Conservation (phyloP, 1,140 invertebrate species). For the Ylistrum balloti region DNA sequence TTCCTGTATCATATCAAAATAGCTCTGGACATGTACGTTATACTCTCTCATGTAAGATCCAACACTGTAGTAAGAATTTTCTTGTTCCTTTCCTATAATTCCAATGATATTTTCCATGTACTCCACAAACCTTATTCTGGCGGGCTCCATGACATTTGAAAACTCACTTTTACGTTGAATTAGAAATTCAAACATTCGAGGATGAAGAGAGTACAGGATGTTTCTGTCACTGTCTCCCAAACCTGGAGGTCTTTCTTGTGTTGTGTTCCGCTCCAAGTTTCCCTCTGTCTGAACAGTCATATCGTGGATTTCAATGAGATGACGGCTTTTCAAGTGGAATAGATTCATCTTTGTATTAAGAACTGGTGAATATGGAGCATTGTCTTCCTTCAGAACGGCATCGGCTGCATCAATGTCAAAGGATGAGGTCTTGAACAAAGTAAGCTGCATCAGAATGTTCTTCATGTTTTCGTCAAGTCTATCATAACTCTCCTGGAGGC, state of each 20-base stretch:
- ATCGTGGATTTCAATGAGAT: neutral
- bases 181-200: neutral
- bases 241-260: neutral
- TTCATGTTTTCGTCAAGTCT: neutral
- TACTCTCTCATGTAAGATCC: neutral
- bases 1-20: neutral
- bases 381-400: neutral
- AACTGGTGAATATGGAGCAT: neutral
- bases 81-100: neutral
- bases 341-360: neutral
- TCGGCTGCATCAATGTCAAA: neutral
- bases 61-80: neutral
- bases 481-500: slow-evolving; percentile 12
- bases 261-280: neutral
- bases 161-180: neutral
- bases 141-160: neutral
- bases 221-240: neutral
- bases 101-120: neutral
- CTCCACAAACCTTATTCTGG: neutral
- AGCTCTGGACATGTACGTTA: neutral
- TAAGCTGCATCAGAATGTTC: neutral
- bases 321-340: neutral
- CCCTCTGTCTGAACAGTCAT: neutral
- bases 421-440: neutral
- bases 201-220: neutral